These are phyloP conservation scores for Micromesistius poutassou DNA, from an alignment of 2,797 vertebrate genomes.

Conservation along the genomic window DNA sequence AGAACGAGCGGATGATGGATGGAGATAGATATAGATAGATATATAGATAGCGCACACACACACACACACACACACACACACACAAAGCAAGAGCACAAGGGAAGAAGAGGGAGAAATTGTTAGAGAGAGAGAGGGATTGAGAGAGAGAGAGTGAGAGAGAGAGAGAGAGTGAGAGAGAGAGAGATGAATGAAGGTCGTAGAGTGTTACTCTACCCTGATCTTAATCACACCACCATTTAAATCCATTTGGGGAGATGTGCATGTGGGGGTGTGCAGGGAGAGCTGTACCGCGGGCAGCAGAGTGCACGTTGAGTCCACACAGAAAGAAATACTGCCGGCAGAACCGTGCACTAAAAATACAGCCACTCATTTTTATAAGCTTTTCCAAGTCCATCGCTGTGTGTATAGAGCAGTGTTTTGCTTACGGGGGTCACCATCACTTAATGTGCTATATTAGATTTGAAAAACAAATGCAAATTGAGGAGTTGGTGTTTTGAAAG, in stretches of 20 bases:
- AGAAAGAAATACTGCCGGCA: constrained; percentile 52
- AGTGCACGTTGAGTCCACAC: constrained; percentile 58
- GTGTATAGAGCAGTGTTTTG: constrained; percentile 45
- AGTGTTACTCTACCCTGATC: constrained; percentile 79
- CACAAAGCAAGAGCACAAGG: constrained; percentile 22
- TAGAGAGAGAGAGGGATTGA: constrained; percentile 28
- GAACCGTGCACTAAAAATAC: constrained; percentile 58
- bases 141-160: constrained; percentile 26
- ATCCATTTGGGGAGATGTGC: constrained; percentile 65
- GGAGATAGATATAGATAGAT: constrained; percentile 37
- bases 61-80: background rate
- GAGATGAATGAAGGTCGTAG: constrained; percentile 26
- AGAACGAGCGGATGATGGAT: constrained; percentile 36
- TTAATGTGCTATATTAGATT: constrained; percentile 50
- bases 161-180: constrained; percentile 46
- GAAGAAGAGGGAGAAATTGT: constrained; percentile 47
- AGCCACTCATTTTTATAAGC: constrained; percentile 63
- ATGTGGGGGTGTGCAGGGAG: constrained; percentile 32
- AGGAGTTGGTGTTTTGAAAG: constrained; percentile 63
- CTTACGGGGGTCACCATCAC: constrained; percentile 56
- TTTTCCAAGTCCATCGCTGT: constrained; percentile 50
- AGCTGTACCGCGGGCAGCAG: constrained; percentile 51
- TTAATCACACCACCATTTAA: constrained; percentile 82
- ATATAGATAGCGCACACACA: constrained; percentile 12
- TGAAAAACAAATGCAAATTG: constrained; percentile 61